A percentile compares a stretch with the other conserved stretches of the same genome.
Evolutionary conservation across 2,888 invertebrate species (phyloP).

Genomic region (Caenorhabditis virilis): DNA sequence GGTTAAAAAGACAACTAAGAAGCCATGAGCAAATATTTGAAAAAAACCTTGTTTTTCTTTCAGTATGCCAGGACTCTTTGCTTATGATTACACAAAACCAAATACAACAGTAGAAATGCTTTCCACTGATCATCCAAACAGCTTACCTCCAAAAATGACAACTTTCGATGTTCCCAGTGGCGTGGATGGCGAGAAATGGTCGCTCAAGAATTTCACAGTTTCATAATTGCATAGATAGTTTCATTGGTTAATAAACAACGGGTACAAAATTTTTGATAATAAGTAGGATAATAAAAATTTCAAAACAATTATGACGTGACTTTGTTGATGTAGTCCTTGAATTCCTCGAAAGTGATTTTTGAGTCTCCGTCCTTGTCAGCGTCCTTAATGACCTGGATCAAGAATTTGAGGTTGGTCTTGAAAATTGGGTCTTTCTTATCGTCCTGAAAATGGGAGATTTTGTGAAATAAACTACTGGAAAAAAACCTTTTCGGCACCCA

Average conservation of each 20-base stretch:
- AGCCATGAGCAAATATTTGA: background rate
- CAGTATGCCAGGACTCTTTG: constrained; percentile 65
- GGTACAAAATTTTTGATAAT: constrained; percentile 5
- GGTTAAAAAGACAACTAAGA: background rate
- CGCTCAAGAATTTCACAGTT: constrained; percentile 17
- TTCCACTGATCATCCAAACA: constrained; percentile 24
- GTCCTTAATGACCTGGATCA: constrained; percentile 61
- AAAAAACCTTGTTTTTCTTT: constrained; percentile 3
- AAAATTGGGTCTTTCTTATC: constrained; percentile 62
- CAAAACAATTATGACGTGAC: constrained; percentile 32
- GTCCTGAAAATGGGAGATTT: constrained; percentile 24
- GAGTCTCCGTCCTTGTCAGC: constrained; percentile 64
- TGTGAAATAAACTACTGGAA: background rate
- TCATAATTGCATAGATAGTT: constrained; percentile 1
- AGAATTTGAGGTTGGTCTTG: constrained; percentile 62
- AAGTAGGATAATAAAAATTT: constrained; percentile 7
- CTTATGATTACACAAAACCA: constrained; percentile 58
- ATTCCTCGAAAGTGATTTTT: constrained; percentile 64
- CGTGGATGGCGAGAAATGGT: constrained; percentile 15
- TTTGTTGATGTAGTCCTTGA: constrained; percentile 63
- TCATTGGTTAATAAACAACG: background rate
- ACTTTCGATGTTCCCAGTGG: background rate
- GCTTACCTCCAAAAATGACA: constrained; percentile 13
- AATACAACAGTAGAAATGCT: constrained; percentile 47
- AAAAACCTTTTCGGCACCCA: constrained; percentile 57